Base-by-base conservation (phyloP, 2,113 vertebrate genomes). In the Turdus rufiventris region DNA sequence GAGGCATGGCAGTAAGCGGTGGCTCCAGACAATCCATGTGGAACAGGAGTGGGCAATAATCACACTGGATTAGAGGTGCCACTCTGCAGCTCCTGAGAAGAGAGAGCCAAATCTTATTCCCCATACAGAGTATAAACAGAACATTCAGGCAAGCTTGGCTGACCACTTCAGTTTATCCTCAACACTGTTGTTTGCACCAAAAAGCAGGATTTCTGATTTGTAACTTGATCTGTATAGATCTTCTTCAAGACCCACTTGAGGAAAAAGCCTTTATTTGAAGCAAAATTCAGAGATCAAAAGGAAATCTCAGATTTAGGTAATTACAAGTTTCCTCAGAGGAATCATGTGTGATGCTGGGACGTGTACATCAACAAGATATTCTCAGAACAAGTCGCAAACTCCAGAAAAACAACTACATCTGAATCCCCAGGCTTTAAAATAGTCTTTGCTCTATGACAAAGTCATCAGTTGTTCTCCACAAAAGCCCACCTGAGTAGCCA, bases 21-120 rank as follows among this genome's bases (percentile, higher is more conserved):
- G 99, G 99, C 95, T 99, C 98, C 93, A 99, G 98, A 97, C 99
- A 99, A 98, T 99, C 99, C 99, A 99, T 99, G 97, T 99, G 99
- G 97, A 99, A 99, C 88, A 99, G 98, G 31, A 99, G 99, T 8
- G 99, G 99, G 96, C 99, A 99, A 97, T 99, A 99, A 96, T 99
- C 99, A 87, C 99, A 99, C 97, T 99, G 99, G 97, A 99, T 98
- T 61, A 99, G 98, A 42, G 99, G 99, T 63, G 99, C 99, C 97
- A 99, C 97, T 29, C 99, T 98, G 97, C 99, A 99, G 77, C 99
- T 99, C 99, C 99, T 99, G 96, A 18, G 75, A 96, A 86, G 93
- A 87, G 43, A 94, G 18, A 23, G 29, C 4, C 48, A 6, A 7
- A 57, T 62, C 79, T 94, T 83, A 94, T 50, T 80, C 34, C n/a